Percentiles rank a stretch among this genome's conserved stretches.
These are phyloP conservation scores for Isurus oxyrinchus DNA, from an alignment of 2,113 vertebrate species.

Conservation along the genomic window DNA sequence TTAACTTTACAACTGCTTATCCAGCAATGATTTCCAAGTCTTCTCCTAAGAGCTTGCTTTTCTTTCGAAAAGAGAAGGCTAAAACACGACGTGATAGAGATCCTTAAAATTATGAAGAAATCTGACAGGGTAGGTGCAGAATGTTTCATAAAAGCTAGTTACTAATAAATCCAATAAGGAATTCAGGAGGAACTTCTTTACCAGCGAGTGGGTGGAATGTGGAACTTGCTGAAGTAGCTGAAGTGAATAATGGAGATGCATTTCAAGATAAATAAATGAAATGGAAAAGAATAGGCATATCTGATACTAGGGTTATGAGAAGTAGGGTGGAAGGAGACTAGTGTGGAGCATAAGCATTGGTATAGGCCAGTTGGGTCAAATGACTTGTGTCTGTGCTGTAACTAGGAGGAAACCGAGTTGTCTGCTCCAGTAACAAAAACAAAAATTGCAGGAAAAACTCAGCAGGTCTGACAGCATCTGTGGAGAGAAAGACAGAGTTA, in stretches of 20 bases:
- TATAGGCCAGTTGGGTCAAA: background rate
- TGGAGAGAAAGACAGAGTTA: no score
- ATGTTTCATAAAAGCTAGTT: background rate
- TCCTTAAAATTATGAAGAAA: background rate
- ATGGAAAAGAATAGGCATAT: background rate
- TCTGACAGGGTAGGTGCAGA: background rate
- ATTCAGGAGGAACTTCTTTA: background rate
- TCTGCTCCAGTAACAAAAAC: background rate
- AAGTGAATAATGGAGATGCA: background rate
- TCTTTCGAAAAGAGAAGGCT: background rate
- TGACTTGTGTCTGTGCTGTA: background rate
- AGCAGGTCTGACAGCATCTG: no score
- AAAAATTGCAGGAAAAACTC: no score
- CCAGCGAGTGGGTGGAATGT: background rate
- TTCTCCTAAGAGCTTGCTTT: background rate
- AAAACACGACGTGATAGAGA: background rate
- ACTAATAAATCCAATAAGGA: background rate
- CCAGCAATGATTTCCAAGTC: background rate
- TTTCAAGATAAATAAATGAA: background rate
- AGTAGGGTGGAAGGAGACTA: background rate
- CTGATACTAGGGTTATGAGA: background rate
- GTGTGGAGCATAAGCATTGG: no score
- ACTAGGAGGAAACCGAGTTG: background rate
- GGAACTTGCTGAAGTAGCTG: background rate
- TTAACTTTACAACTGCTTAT: background rate